These are phyloP conservation scores for Drosophila mettleri DNA, from an alignment of 2,888 invertebrate species.

Conservation along the genomic window DNA sequence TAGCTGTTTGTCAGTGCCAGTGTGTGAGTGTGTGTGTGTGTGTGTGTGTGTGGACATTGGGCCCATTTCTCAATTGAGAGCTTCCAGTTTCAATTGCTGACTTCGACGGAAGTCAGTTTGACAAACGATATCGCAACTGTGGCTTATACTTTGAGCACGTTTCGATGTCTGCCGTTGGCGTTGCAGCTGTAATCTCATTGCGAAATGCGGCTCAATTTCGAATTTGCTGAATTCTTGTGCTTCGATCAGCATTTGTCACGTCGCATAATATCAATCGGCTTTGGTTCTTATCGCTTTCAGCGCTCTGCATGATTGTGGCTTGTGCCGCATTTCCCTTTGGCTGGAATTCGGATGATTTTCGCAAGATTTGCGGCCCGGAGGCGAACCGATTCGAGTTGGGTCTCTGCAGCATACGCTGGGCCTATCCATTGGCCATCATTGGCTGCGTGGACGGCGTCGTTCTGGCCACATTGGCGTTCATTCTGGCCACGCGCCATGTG, in stretches of 20 bases:
- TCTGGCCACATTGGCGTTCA: constrained; percentile 93
- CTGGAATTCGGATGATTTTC: constrained; percentile 93
- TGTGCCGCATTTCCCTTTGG: constrained; percentile 96
- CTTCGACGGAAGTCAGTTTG: constrained; percentile 36
- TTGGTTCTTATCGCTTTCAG: constrained; percentile 85
- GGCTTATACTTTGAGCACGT: constrained; percentile 48
- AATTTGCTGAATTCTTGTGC: constrained; percentile 21
- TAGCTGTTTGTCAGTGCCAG: too few relatives aligned
- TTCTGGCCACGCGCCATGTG: constrained; percentile 95
- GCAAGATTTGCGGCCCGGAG: constrained; percentile 93
- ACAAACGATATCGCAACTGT: constrained; percentile 32
- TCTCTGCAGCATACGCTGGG: constrained; percentile 96
- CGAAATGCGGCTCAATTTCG: constrained; percentile 18
- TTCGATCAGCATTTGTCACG: constrained; percentile 50
- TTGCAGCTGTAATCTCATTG: constrained; percentile 33
- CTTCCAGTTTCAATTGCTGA: constrained; percentile 24
- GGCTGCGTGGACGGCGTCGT: constrained; percentile 85
- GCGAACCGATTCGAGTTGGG: constrained; percentile 92
- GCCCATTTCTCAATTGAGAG: constrained; percentile 20
- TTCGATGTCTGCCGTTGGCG: constrained; percentile 17
- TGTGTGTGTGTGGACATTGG: background rate
- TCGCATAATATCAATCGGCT: constrained; percentile 29
- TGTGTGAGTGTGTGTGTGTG: constrained; percentile 86
- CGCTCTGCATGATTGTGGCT: constrained; percentile 93
- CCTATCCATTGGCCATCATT: constrained; percentile 96